Evolutionary conservation across 2,888 invertebrate genomes (phyloP), one percentile per base, ranked within the genome.

Genomic region (Melikaiella ostensackeni): DNA sequence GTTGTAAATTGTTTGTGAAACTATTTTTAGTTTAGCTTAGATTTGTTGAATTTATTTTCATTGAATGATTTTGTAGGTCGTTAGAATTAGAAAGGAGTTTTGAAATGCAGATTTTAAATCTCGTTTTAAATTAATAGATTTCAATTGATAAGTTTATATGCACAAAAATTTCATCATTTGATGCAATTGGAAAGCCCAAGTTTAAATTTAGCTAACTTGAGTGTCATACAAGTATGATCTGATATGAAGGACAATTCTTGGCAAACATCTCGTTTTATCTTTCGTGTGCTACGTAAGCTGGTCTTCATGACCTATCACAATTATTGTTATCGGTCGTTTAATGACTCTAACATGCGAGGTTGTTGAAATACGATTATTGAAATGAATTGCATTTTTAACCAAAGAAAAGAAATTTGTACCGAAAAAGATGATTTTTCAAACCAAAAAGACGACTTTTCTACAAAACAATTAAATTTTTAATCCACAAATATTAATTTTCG

Each of bases 251-350:
- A 9, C 8, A 50, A 50, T 50, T n/a, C 50, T n/a, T 24, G 3
- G 57, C 24, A 57, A 57, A 24, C 57, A 57, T 24, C 57, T 57
- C 13, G 50, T 57, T 9, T 57, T 57, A 57, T 57, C 57, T 57
- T 27, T 57, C 24, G 0, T 24, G 24, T 24, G 21, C 57, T 57
- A 24, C 24, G 57, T 57, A 24, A 57, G 24, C 9, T 24, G 8
- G 57, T 11, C 21, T 21, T 21, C 57, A 57, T 57, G 57, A 57
- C 57, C 57, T 57, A 57, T 57, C 57, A 57, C 57, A 57, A 57
- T 57, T 57, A 57, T 57, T 57, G 24, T 24, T 57, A 57, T 57
- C 57, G 24, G 57, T 57, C 57, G 57, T 57, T 57, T 13, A 57
- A 9, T 13, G 21, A 57, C 50, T n/a, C n/a, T 50, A 21, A 24